Evolutionary conservation across 2,797 vertebrate genomes (phyloP).

Genomic region (Cichlasoma orientale): DNA sequence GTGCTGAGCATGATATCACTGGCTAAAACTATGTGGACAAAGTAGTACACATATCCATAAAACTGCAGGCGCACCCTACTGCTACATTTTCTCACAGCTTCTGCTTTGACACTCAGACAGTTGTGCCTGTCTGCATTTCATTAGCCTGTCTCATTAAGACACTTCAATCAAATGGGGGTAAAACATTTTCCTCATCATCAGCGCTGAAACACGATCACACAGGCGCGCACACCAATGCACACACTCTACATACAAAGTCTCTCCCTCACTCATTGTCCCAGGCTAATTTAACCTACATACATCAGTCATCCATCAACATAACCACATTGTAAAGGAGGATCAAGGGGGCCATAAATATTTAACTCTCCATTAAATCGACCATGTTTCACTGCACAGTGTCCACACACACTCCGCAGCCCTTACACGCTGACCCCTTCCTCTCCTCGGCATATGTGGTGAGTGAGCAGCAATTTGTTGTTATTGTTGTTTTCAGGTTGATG

Average conservation of each 20-base stretch:
- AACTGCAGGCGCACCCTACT: not conserved
- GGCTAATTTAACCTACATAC: conserved; percentile 33
- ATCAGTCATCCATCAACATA: conserved; percentile 40
- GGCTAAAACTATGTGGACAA: not conserved
- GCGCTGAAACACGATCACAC: conserved; percentile 21
- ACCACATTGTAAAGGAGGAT: conserved; percentile 29
- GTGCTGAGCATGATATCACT: not conserved
- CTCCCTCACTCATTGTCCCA: not conserved
- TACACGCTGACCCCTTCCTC: not conserved
- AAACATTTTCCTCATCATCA: conserved; percentile 36
- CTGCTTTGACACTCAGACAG: not conserved
- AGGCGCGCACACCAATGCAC: not conserved
- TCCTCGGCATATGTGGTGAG: conserved; percentile 4
- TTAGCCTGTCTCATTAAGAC: conserved; percentile 34
- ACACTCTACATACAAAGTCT: not conserved
- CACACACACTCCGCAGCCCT: not conserved
- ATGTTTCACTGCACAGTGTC: conserved; percentile 15
- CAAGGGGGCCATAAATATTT: conserved; percentile 52
- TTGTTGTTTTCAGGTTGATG: conserved; percentile 54
- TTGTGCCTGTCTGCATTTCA: not conserved
- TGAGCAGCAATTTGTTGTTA: conserved; percentile 44
- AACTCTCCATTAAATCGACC: conserved; percentile 43
- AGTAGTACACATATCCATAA: not conserved
- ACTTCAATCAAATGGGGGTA: conserved; percentile 29
- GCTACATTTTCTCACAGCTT: not conserved